Evolutionary conservation across 53 echinoderm and acorn worm species (phyloP), one percentile per base, ranked within the genome.

Genomic region (Luidia sarsii): DNA sequence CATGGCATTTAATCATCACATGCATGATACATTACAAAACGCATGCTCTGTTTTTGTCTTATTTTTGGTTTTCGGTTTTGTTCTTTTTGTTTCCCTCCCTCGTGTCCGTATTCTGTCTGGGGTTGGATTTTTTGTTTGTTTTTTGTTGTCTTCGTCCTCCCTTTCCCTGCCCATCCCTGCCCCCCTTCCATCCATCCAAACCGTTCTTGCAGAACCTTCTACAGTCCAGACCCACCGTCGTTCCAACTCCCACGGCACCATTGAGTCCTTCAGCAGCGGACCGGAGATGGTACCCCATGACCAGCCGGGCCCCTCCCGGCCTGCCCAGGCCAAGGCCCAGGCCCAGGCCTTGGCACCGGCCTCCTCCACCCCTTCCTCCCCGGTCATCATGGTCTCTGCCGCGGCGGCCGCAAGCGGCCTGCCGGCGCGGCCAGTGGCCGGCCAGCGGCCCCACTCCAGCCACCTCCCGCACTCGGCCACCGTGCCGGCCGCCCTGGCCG

Each of bases 241-340:
- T 8, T 59, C 88, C 85, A 82, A 85, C 50, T 94, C 91, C 48
- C 83, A 94, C 29, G 94, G 94, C 24, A 73, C 83, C 43, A 91
- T 94, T 38, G 68, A 62, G 4, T 62, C 82, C 33, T 72, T 71
- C 62, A 66, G 51, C 22, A 49, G 68, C 46, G 55, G 69, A 10
- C 66, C 73, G n/a, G 16, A 43, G 62, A 9, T 3, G 22, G 54
- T 35, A 38, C 73, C 55, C 11, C 35, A 57, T 15, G 11, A 54
- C 29, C 63, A 23, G n/a, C 72, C 71, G 9, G 14, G 49, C 13
- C 75, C 68, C 39, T 41, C 54, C 61, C 81, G 50, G 4, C 33
- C n/a, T 1, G 33, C 85, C 51, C 75, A 37, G 0, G 48, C 63
- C 38, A 11, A 57, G 7, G 67, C 69, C 56, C 34, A 57, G 13